phyloP scores from a whole-genome alignment of 2,113 vertebrate species.

The Otocyon megalotis region DNA sequence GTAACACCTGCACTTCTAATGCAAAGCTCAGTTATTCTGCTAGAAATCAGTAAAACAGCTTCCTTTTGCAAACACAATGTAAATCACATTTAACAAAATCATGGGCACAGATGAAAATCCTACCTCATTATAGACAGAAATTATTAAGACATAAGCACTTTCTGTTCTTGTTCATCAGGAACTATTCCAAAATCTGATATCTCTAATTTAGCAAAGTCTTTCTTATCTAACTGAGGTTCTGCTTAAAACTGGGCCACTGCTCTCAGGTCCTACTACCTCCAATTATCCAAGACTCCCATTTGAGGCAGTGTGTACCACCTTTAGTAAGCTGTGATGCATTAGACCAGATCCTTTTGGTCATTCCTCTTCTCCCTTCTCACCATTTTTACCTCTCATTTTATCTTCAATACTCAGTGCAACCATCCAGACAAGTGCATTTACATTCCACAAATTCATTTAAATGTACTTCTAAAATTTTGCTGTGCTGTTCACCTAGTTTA shows the following conservation, averaged over 20 bases:
- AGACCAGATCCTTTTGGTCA: neutral
- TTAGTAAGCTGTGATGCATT: neutral
- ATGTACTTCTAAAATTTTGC: neutral
- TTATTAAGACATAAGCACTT: neutral
- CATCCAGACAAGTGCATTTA: neutral
- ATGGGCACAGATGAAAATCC: neutral
- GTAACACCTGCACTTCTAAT: neutral
- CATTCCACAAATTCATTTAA: neutral
- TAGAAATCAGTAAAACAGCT: neutral
- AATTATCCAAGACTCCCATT: neutral
- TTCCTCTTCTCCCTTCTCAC: neutral
- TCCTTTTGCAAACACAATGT: slow-evolving; percentile 29
- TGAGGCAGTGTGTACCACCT: accelerated
- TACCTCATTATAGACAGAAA: neutral
- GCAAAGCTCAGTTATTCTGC: neutral
- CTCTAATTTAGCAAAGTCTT: neutral
- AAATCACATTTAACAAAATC: slow-evolving; percentile 25
- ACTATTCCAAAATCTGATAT: neutral
- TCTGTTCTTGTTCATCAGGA: neutral
- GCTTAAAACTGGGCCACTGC: neutral
- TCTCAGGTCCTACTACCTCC: neutral
- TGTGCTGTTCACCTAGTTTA: neutral
- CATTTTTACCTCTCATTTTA: neutral
- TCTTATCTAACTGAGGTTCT: neutral
- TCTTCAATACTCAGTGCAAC: neutral